Conservation (phyloP, 2,797 vertebrate genomes). For the Moxostoma hubbsi region DNA sequence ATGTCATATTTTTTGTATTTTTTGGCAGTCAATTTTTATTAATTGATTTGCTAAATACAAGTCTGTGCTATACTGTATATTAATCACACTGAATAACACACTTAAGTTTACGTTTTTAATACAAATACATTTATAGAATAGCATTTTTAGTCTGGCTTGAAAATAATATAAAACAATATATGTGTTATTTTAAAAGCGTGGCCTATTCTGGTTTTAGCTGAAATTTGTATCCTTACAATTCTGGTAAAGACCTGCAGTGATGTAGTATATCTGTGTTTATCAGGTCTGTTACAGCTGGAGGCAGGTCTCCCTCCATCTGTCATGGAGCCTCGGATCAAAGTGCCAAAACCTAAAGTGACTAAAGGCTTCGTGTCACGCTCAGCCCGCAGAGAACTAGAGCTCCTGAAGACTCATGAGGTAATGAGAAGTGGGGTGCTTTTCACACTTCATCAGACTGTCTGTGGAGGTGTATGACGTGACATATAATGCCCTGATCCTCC, state of each 20-base stretch:
- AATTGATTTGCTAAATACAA: neutral
- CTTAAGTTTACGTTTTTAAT: no score
- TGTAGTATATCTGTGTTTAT: neutral
- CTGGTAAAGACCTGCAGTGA: neutral
- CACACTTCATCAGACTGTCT: slow-evolving; percentile 2
- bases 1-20: neutral
- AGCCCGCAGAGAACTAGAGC: slow-evolving; percentile 69
- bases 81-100: neutral
- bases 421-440: slow-evolving; percentile 24
- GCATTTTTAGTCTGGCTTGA: no score
- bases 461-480: neutral
- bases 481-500: neutral
- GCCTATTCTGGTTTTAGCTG: neutral
- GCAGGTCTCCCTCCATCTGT: slow-evolving; percentile 74
- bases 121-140: no score
- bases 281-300: slow-evolving; percentile 85
- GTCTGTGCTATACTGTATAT: neutral
- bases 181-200: no score
- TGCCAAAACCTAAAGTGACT: slow-evolving; percentile 67
- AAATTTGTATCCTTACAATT: neutral
- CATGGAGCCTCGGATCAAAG: slow-evolving; percentile 67
- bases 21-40: neutral
- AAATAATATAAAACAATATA: no score
- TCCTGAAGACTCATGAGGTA: slow-evolving; percentile 85
- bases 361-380: slow-evolving; percentile 70